Base-by-base conservation (phyloP, 2,797 vertebrate species). In the Pseudomugil tenellus region DNA sequence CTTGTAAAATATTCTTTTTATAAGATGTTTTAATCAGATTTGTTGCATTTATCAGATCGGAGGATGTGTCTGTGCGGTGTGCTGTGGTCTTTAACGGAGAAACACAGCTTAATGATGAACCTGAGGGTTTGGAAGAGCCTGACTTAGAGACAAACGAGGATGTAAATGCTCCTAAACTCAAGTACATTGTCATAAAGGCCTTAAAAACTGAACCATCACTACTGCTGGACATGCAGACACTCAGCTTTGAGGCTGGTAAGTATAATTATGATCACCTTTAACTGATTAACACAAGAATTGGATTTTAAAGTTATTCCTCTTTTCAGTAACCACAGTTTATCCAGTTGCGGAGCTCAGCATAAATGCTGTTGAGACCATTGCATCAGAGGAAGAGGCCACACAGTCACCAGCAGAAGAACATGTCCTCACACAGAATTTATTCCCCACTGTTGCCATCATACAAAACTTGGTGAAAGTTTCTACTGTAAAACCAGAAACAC, bases 81-180 rank as follows among this genome's bases (percentile, higher is more conserved):
- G 92, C 92, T 29, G 95, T 95, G 69, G 91, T 96, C 85, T 99
- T 99, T 84, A 95, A 94, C 17, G 92, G 90, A 61, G 93, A 94
- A 54, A 95, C 92, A 0, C 94, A 96, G 56, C 92, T 94, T 48
- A 91, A 90, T 62, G 93, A 90, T 0, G 92, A 94, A 56, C 91
- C 91, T 0, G 80, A 72, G 26, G 55, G 72, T 46, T 80, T 84
- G 4, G 52, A 57, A 52, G 74, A 85, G 41, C 48, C 58, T 5
- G 62, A 75, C 26, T 13, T 51, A 6, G 83, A 79, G 12, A 41
- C 52, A 31, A 32, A 59, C 6, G 58, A 77, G 56, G 83, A 89
- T n/a, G 63, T 74, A 26, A 92, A 88, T 35, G 88, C 91, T 28
- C 81, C 83, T 39, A 94, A 94, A 67, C 92, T 98, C 65, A 95